Evolutionary conservation across 2,888 invertebrate genomes (phyloP), one percentile per base, ranked within the genome.

Genomic region (Epirrhoe tristata): DNA sequence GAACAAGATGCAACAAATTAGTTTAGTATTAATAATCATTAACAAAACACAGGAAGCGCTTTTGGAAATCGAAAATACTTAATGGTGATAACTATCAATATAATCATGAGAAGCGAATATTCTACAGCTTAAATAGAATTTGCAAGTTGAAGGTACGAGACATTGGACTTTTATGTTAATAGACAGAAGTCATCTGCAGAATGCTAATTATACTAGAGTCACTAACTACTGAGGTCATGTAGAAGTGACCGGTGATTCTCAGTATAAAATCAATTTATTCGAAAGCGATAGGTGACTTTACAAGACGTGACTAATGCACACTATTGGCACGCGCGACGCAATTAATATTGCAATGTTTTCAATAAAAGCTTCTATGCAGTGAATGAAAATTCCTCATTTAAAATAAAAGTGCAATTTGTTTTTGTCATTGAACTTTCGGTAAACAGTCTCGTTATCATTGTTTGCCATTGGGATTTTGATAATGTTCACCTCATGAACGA

Each of bases 351-450:
- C 55, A 61, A 70, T 58, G 46, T 36, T 64, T 67, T 54, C 56
- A 66, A 66, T 58, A 58, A 63, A 70, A 68, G 60, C 58, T 62
- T 43, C 39, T 36, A 16, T 65, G 63, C 63, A 50, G 60, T 69
- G 60, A 74, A 74, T 70, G 69, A 65, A 46, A 58, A 69, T 71
- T 68, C 59, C 58, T 39, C 63, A 46, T 58, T 48, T 67, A 58
- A 70, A 67, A 43, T 61, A 56, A 71, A 67, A 71, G 59, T 68
- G 56, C 46, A 50, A 64, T 60, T 58, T 64, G 10, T 34, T 48
- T 63, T 61, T 67, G 56, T 64, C 63, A 58, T 61, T 68, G 39
- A 58, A 55, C 51, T 61, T 68, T 48, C 43, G 14, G 61, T 64
- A 46, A 63, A 64, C 54, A 61, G 24, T 46, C 61, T 54, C 60